These are phyloP conservation scores for Serilophus lunatus DNA, from an alignment of 2,113 vertebrate species.

Conservation along the genomic window DNA sequence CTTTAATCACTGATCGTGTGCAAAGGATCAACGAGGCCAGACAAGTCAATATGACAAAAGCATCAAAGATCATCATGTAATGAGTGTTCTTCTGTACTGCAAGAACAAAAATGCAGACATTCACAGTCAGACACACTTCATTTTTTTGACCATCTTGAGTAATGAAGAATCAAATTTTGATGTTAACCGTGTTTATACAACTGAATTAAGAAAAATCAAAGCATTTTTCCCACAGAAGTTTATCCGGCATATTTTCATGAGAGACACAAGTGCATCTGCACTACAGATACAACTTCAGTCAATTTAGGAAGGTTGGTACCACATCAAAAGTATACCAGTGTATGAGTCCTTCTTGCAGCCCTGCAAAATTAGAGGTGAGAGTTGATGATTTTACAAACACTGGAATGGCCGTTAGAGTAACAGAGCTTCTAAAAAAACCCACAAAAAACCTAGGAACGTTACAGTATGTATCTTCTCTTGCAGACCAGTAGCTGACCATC, in stretches of 20 bases:
- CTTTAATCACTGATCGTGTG: constrained; percentile 81
- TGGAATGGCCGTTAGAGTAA: not conserved
- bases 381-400: not conserved
- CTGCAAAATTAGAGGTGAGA: not conserved
- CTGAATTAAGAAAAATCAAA: not conserved
- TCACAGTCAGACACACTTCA: not conserved
- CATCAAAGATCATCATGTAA: constrained; percentile 85
- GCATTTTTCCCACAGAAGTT: not conserved
- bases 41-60: constrained; percentile 85
- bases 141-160: not conserved
- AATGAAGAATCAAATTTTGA: not conserved
- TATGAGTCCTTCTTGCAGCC: not conserved
- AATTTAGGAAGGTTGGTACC: not conserved
- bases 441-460: not conserved
- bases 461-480: not conserved
- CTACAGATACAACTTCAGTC: not conserved
- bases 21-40: constrained; percentile 86
- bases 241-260: not conserved
- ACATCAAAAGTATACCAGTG: not conserved
- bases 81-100: constrained; percentile 86
- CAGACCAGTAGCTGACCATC: not conserved
- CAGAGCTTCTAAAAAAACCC: not conserved
- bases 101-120: not conserved
- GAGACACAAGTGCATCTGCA: not conserved
- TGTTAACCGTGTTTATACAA: not conserved